Evolutionary conservation across 2,888 invertebrate genomes (phyloP).

Genomic region (Polymixis lichenea): DNA sequence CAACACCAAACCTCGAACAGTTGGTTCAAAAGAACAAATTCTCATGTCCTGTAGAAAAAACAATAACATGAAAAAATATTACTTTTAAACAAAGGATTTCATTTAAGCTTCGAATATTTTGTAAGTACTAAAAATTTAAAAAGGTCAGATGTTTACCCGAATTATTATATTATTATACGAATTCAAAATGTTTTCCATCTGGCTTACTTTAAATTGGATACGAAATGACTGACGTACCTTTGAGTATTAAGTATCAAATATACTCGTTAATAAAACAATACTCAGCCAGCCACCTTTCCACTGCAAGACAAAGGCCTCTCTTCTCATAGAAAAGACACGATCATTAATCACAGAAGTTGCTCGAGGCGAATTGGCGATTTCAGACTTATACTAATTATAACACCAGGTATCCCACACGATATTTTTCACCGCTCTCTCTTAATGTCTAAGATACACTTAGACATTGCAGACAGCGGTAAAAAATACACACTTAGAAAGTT

Average conservation of each 20-base stretch:
- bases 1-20: constrained; percentile 58
- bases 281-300: too few species aligned
- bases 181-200: background rate
- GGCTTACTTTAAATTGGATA: background rate
- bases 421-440: background rate
- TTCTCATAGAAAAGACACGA: background rate
- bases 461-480: too few species aligned
- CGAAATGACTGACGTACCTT: background rate
- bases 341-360: background rate
- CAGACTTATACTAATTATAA: background rate
- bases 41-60: constrained; percentile 57
- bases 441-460: background rate
- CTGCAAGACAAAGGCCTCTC: background rate
- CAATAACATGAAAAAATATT: background rate
- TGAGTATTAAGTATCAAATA: background rate
- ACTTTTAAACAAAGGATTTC: background rate
- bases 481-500: background rate
- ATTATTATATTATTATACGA: too few species aligned
- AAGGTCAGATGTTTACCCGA: background rate
- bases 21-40: constrained; percentile 60
- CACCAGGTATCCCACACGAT: background rate
- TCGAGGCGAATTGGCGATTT: background rate
- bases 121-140: fast-evolving
- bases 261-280: background rate
- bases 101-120: background rate